Conservation (phyloP, 1,140 invertebrate genomes). For the Diprion similis region DNA sequence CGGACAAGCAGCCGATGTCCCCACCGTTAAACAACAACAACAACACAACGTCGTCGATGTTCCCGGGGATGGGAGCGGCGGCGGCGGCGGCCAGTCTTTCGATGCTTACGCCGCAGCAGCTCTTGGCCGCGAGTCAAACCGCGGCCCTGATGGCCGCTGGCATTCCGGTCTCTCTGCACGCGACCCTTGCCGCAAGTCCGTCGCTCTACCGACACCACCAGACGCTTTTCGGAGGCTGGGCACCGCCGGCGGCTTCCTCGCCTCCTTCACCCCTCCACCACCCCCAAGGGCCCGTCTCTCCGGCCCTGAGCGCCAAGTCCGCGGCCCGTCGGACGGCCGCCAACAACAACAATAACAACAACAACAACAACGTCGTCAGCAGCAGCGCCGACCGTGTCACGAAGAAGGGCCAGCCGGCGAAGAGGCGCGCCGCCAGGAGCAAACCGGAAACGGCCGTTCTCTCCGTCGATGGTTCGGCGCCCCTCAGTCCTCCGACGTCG, state of each 20-base stretch:
- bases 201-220: conserved; percentile 61
- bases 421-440: conserved; percentile 46
- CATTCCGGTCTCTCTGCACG: conserved; percentile 50
- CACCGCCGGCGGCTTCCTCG: conserved; percentile 43
- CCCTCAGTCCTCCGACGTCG: conserved; percentile 54
- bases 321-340: conserved; percentile 38
- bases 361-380: conserved; percentile 57
- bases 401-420: conserved; percentile 50
- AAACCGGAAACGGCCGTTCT: conserved; percentile 41
- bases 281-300: conserved; percentile 47
- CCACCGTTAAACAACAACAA: conserved; percentile 54
- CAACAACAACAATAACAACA: conserved; percentile 46
- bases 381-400: conserved; percentile 52
- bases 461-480: conserved; percentile 47
- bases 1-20: conserved; percentile 51
- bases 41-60: conserved; percentile 45
- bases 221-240: conserved; percentile 61
- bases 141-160: conserved; percentile 62
- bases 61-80: conserved; percentile 57
- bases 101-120: conserved; percentile 63
- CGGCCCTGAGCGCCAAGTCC: conserved; percentile 45
- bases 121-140: conserved; percentile 63
- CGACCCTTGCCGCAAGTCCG: conserved; percentile 48
- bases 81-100: conserved; percentile 55
- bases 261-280: conserved; percentile 48